Base-by-base conservation (phyloP, 2,888 invertebrate species). In the Parnassius orleans region DNA sequence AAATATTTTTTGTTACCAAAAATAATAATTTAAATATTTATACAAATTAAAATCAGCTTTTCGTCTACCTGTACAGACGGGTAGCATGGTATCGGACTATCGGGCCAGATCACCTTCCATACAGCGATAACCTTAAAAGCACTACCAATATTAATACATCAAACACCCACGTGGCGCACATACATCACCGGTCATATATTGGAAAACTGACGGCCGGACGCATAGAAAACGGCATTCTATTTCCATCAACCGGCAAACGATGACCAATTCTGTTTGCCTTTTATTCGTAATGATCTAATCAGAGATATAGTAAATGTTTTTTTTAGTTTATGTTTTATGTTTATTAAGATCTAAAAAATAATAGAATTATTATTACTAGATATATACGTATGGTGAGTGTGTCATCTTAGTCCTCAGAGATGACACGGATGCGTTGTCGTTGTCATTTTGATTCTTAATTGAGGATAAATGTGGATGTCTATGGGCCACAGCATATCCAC, bases 81-180 rank as follows among this genome's bases (percentile, higher is more conserved):
- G 79, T 81, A 80, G 79, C 84, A 76, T 76, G 84, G 85, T 82
- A 80, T 80, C 90, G 86, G 90, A 80, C 86, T 90, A 90, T 88
- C 90, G 85, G 86, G 77, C 90, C 91, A 91, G 91, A 91, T 90
- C 91, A 91, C 91, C 91, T 91, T 84, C 84, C 85, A 83, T 81
- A 78, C 80, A 72, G 75, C 79, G 91, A 91, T 91, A 91, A 90
- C 90, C 90, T 89, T 90, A 91, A 91, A 91, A 90, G 90, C 90
- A 79, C 78, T 81, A 79, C 79, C 84, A 84, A 86, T 87, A 90
- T 89, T 88, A 89, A 89, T 90, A 90, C 87, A 88, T 89, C 89
- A 88, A 85, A 86, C 86, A 83, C 84, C 82, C 87, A 84, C 87
- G 82, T 82, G 80, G 76, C 67, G 57, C 71, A 72, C 75, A 74